A percentile compares a stretch with the other conserved stretches of the same genome.
These are phyloP conservation scores for Vipera ursinii DNA, from an alignment of 2,797 vertebrate species.

Conservation along the genomic window DNA sequence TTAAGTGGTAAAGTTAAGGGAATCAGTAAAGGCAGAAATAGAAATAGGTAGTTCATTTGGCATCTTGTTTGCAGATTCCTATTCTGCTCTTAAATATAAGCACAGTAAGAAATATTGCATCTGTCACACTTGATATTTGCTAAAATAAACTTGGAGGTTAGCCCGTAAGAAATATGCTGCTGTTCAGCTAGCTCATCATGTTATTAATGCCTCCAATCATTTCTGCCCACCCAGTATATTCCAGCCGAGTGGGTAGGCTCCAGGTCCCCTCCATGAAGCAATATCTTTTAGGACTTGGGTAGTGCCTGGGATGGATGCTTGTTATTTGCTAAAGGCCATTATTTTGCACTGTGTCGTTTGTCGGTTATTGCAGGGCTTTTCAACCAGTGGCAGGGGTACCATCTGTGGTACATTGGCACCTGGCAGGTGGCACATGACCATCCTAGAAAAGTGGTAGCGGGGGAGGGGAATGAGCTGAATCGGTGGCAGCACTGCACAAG, in stretches of 20 bases:
- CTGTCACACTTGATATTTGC: neutral
- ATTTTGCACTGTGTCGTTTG: neutral
- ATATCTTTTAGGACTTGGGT: neutral
- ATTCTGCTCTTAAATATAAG: neutral
- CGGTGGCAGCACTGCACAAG: too few species aligned
- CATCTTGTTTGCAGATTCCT: neutral
- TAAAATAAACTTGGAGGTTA: neutral
- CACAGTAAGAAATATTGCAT: neutral
- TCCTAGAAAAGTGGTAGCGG: too few species aligned
- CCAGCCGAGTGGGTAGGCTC: neutral
- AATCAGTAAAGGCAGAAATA: neutral
- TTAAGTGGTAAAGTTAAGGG: conserved; percentile 75
- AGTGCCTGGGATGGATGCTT: neutral
- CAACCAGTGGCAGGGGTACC: too few species aligned
- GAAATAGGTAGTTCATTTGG: neutral
- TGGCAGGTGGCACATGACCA: too few species aligned
- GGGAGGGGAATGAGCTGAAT: too few species aligned
- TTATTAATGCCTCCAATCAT: neutral
- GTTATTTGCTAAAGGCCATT: neutral
- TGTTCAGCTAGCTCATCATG: neutral
- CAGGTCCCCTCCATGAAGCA: neutral
- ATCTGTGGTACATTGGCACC: too few species aligned
- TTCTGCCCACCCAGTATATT: neutral
- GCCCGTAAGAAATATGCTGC: neutral
- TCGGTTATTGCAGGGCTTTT: neutral